Evolutionary conservation across 1,140 invertebrate genomes (phyloP).

Genomic region (Berghia stephanieae): DNA sequence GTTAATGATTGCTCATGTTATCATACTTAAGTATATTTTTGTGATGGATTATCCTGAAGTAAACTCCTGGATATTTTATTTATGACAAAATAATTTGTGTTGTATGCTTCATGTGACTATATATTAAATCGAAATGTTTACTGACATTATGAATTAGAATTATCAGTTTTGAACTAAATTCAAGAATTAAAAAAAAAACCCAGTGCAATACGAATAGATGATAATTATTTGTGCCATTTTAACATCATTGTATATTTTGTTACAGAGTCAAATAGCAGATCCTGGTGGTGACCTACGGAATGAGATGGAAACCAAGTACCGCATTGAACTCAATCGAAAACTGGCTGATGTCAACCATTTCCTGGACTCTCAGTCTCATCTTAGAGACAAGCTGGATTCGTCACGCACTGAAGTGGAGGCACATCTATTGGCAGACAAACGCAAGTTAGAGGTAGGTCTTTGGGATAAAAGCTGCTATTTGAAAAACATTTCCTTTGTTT

Average conservation of each 20-base stretch:
- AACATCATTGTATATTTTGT: too few relatives aligned
- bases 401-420: conserved; percentile 53
- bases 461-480: too few relatives aligned
- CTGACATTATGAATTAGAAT: not conserved
- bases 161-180: not conserved
- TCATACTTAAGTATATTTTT: too few relatives aligned
- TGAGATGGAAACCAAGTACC: conserved; percentile 56
- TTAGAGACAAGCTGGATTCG: conserved; percentile 53
- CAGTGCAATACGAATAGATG: too few relatives aligned
- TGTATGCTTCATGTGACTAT: too few relatives aligned
- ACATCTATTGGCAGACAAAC: conserved; percentile 46
- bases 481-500: too few relatives aligned
- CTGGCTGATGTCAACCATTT: conserved; percentile 61
- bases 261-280: not conserved
- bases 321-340: conserved; percentile 60
- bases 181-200: not conserved
- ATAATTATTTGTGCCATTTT: too few relatives aligned
- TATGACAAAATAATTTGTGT: too few relatives aligned
- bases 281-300: conserved; percentile 37
- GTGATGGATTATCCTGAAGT: too few relatives aligned
- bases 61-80: too few relatives aligned
- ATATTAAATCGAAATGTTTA: too few relatives aligned
- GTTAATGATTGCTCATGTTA: too few relatives aligned
- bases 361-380: conserved; percentile 58
- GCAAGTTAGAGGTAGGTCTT: conserved; percentile 47